Base-by-base conservation (phyloP, 2,113 vertebrate genomes). In the Acrocephalus arundinaceus region DNA sequence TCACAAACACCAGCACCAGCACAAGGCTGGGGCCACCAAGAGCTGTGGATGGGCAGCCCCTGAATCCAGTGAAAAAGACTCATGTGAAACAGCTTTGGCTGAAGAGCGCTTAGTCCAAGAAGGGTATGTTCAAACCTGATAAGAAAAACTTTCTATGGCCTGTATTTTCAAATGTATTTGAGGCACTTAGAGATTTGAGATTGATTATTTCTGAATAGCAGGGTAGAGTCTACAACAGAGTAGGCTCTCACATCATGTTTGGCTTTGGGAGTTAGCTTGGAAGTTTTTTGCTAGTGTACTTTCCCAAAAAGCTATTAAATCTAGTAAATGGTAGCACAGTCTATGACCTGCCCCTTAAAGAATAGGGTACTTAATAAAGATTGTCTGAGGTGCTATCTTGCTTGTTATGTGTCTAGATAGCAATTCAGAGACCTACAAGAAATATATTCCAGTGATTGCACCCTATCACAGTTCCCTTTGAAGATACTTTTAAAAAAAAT, bases 401-500 rank as follows among this genome's bases (percentile, higher is more conserved):
- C 45, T 75, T 74, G 17, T 76, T 96, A 85, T 7, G 48, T 49
- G 45, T 67, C 83, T 68, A 88, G 72, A 49, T 16, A 84, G 75
- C 52, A 94, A 96, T 90, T 59, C 55, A 81, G 61, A 77, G 59
- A 74, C 41, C 72, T 46, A 35, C 45, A 89, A 84, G 78, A 92
- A 94, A 94, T 48, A 86, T 57, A 75, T 84, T 84, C 78, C 72
- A 88, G 35, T 63, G 90, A 86, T 9, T 52, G 35, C 52, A 92
- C n/a, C 5, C 30, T 75, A 78, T 65, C 52, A 63, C 5, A 54
- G 52, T 33, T 88, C 33, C 68, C 68, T 94, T 84, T 94, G 82
- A 96, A 94, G 90, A 59, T 21, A 77, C 20, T 92, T 92, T 48
- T 20, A 72, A 61, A 93, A 65, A 68, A 95, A 90, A 90, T 74